These are phyloP conservation scores for Eurois occulta DNA, from an alignment of 2,888 invertebrate genomes.

Conservation along the genomic window DNA sequence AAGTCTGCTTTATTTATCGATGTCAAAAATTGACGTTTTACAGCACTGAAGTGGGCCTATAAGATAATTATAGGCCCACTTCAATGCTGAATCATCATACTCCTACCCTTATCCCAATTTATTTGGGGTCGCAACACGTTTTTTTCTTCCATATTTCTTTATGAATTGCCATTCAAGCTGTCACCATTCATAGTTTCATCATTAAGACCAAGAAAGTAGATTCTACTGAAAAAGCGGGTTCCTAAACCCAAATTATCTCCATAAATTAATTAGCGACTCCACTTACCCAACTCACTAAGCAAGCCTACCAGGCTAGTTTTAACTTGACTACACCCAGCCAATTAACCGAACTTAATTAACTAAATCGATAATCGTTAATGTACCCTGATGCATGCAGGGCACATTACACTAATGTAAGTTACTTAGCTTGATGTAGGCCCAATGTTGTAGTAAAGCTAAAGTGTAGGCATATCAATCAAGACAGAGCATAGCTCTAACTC, in stretches of 20 bases:
- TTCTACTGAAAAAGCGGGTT: neutral
- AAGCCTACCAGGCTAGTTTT: slow-evolving; percentile 24
- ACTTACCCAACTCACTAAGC: slow-evolving; percentile 28
- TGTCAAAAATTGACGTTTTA: too few species aligned
- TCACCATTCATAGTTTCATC: neutral
- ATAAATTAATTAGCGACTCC: slow-evolving; percentile 10
- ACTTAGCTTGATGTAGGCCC: slow-evolving; percentile 25
- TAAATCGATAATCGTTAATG: slow-evolving; percentile 58
- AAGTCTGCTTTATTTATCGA: too few species aligned
- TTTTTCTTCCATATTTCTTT: neutral
- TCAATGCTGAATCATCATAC: too few species aligned
- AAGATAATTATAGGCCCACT: too few species aligned
- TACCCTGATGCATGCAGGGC: slow-evolving; percentile 46
- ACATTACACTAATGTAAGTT: slow-evolving; percentile 48
- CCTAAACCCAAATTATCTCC: neutral
- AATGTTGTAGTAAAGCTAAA: neutral
- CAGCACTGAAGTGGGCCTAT: too few species aligned
- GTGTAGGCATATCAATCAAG: neutral
- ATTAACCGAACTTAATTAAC: slow-evolving; percentile 57
- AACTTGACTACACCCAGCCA: slow-evolving; percentile 45
- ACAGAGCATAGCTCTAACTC: neutral
- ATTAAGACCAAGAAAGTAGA: neutral
- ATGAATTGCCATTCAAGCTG: neutral
- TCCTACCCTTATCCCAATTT: neutral
- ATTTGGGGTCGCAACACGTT: neutral